phyloP scores from a whole-genome alignment of 2,888 invertebrate species.

The Pristionchus entomophagus region DNA sequence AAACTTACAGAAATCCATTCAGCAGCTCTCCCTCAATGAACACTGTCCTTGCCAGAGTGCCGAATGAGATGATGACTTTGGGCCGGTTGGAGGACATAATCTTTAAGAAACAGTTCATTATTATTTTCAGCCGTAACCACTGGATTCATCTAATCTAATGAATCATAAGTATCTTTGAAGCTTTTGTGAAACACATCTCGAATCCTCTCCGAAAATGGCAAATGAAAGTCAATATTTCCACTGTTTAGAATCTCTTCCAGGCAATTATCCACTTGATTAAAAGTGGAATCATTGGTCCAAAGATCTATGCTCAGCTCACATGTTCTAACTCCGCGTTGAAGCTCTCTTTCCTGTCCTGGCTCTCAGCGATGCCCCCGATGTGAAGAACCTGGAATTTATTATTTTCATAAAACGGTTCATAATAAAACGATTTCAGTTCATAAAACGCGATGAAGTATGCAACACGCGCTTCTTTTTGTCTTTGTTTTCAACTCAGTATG shows the following conservation, averaged over 20 bases:
- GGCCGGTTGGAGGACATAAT: conserved; percentile 7
- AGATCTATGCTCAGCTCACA: neutral
- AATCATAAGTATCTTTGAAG: too few relatives aligned
- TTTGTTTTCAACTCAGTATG: too few relatives aligned
- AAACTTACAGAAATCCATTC: conserved; percentile 32
- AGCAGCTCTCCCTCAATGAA: conserved; percentile 47
- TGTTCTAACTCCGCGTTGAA: neutral
- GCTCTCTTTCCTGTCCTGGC: neutral
- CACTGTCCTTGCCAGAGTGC: conserved; percentile 41
- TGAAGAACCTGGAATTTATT: conserved; percentile 29
- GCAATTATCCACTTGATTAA: too few relatives aligned
- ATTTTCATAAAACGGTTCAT: neutral
- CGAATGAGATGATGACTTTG: conserved; percentile 43
- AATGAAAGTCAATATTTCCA: too few relatives aligned
- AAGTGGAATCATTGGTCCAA: neutral
- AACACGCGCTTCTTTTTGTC: too few relatives aligned
- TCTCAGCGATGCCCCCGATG: conserved; percentile 44
- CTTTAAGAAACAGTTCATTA: neutral
- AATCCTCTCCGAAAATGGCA: neutral
- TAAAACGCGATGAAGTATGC: too few relatives aligned
- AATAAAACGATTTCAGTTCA: neutral
- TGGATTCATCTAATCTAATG: too few relatives aligned
- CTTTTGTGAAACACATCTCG: neutral
- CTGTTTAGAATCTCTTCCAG: too few relatives aligned
- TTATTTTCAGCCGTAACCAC: too few relatives aligned